These are phyloP conservation scores for Remorina albescens DNA, from an alignment of 2,797 vertebrate species.

Conservation along the genomic window DNA sequence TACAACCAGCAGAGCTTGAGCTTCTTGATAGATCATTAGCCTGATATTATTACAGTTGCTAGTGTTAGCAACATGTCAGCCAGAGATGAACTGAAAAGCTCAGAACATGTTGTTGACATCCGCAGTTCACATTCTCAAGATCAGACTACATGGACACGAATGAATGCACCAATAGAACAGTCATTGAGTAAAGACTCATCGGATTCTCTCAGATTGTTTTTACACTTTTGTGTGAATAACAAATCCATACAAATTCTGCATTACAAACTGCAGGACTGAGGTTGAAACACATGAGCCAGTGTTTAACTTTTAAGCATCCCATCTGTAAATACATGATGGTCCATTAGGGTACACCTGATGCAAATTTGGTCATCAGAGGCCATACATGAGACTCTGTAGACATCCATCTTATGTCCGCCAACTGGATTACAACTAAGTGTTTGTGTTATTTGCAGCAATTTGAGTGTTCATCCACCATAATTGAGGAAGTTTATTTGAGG, in stretches of 20 bases:
- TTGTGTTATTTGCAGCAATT: too few relatives aligned
- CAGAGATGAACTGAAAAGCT: not conserved
- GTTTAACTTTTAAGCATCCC: too few relatives aligned
- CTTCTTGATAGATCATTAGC: not conserved
- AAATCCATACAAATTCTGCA: not conserved
- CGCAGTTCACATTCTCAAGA: not conserved
- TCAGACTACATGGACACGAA: not conserved
- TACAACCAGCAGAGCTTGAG: not conserved
- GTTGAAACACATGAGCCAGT: not conserved
- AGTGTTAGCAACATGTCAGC: not conserved
- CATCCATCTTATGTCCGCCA: too few relatives aligned
- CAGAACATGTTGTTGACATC: too few relatives aligned
- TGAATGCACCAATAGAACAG: not conserved
- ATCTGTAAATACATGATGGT: too few relatives aligned
- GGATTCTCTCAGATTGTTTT: too few relatives aligned
- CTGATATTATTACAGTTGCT: not conserved
- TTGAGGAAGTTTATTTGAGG: too few relatives aligned
- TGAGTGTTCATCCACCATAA: too few relatives aligned
- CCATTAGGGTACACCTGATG: too few relatives aligned
- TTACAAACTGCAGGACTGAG: not conserved
- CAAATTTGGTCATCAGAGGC: too few relatives aligned
- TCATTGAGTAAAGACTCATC: not conserved
- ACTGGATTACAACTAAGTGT: too few relatives aligned
- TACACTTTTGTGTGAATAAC: not conserved
- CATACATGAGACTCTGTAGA: too few relatives aligned